A percentile compares a stretch with the other conserved stretches of the same genome.
Evolutionary conservation across 2,113 vertebrate genomes (phyloP).

Genomic region (Corythoichthys haematopterus): DNA sequence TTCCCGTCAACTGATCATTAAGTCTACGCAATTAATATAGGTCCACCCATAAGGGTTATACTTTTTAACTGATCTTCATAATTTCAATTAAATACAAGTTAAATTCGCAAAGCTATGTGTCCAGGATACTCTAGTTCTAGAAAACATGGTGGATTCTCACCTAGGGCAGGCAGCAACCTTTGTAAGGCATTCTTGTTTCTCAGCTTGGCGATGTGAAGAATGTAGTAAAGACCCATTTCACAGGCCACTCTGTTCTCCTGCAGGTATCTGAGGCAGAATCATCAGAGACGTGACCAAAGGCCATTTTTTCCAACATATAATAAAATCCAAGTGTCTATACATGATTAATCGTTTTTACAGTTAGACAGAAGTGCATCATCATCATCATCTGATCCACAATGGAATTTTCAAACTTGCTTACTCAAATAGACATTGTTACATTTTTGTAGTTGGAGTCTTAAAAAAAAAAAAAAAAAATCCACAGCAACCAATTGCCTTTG

Average conservation of each 20-base stretch:
- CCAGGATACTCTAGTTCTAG: not conserved
- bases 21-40: too few species aligned
- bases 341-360: not conserved
- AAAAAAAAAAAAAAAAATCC: too few species aligned
- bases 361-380: not conserved
- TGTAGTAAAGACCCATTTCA: conserved; percentile 92
- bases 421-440: not conserved
- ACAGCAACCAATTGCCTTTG: too few species aligned
- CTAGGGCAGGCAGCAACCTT: conserved; percentile 83
- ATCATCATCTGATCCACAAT: not conserved
- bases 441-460: too few species aligned
- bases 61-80: not conserved
- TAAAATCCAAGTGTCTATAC: not conserved
- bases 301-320: not conserved
- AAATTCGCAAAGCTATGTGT: not conserved
- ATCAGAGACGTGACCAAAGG: not conserved
- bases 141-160: conserved; percentile 54
- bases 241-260: conserved; percentile 93
- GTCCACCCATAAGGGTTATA: not conserved
- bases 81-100: not conserved
- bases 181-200: conserved; percentile 93
- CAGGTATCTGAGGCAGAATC: conserved; percentile 74
- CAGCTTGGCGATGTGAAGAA: conserved; percentile 90
- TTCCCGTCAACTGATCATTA: too few species aligned
- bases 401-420: not conserved